Evolutionary conservation across 2,797 vertebrate species (phyloP), one percentile per base, ranked within the genome.

Genomic region (Coilia nasus): DNA sequence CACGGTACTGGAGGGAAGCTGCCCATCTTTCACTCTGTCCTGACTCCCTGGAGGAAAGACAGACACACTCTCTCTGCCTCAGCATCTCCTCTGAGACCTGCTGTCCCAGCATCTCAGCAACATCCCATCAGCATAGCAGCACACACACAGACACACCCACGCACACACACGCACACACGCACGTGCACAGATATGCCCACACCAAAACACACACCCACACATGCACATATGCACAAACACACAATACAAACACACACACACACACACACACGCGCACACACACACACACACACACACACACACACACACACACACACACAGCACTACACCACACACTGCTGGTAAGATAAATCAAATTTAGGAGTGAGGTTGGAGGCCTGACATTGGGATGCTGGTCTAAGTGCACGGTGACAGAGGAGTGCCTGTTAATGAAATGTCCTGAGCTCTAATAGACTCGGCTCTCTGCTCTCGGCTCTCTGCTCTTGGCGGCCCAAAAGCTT

Each of bases 401-500:
- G 57, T 81, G 82, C 75, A 85, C 71, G 54, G 85, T 83, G 85
- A 83, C 85, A 21, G 75, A 47, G 50, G 81, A 85, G 82, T 85
- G 83, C 57, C 83, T 60, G 82, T 87, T 86, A 86, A 85, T 87
- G 81, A 89, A 87, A 84, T 83, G 83, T 80, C 85, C 84, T 82
- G 64, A 83, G 62, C 28, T 82, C 81, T 84, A 86, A 85, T 87
- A 86, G 85, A 87, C 64, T 85, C 82, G 2, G 35, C 35, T 41
- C 35, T n/a, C 35, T 41, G 35, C 35, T 5, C 2, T 2, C 35
- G 2, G 35, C 35, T 41, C 35, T n/a, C 35, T 41, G 35, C 35
- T 5, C 2, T 2, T 41, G 35, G 2, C 35, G 35, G 35, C 81
- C 41, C 80, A 82, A 83, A 82, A 87, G 83, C 83, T 81, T 82